Conservation (phyloP, 2,888 invertebrate genomes). For the Lepidonotus clava region DNA sequence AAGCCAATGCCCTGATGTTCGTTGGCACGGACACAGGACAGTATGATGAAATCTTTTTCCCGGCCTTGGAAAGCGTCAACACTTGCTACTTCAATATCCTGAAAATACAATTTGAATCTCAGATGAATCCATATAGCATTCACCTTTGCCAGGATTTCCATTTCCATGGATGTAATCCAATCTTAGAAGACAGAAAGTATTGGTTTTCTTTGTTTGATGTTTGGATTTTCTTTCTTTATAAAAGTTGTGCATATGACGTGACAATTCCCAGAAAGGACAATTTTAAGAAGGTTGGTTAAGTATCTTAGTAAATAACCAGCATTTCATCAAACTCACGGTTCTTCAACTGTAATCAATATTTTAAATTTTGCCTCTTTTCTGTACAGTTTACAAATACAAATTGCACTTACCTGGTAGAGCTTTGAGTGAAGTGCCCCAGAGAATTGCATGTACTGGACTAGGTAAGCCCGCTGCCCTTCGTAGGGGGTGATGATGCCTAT, state of each 20-base stretch:
- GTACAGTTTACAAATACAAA: neutral
- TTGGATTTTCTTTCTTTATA: too few relatives aligned
- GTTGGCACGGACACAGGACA: constrained; percentile 99
- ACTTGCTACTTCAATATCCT: constrained; percentile 99
- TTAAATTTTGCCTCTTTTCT: neutral
- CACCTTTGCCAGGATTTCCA: too few relatives aligned
- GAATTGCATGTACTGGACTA: constrained; percentile 99
- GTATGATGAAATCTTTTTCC: constrained; percentile 99
- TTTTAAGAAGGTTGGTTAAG: too few relatives aligned
- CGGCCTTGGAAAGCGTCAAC: constrained; percentile 99
- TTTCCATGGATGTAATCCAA: too few relatives aligned
- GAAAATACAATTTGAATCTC: constrained; percentile 77
- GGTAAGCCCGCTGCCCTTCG: constrained; percentile 97
- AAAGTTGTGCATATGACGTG: too few relatives aligned
- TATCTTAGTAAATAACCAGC: too few relatives aligned
- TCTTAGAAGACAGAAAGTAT: too few relatives aligned
- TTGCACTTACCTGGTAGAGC: constrained; percentile 85
- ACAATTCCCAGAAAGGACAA: too few relatives aligned
- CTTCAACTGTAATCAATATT: too few relatives aligned
- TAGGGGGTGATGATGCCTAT: constrained; percentile 98
- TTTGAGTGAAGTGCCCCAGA: constrained; percentile 98
- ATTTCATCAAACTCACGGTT: too few relatives aligned
- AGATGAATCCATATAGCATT: too few relatives aligned
- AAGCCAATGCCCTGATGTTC: constrained; percentile 99
- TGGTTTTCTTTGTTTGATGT: too few relatives aligned